Conservation (phyloP, 53 echinoderm and acorn worm genomes). For the Arbacia lixula region DNA sequence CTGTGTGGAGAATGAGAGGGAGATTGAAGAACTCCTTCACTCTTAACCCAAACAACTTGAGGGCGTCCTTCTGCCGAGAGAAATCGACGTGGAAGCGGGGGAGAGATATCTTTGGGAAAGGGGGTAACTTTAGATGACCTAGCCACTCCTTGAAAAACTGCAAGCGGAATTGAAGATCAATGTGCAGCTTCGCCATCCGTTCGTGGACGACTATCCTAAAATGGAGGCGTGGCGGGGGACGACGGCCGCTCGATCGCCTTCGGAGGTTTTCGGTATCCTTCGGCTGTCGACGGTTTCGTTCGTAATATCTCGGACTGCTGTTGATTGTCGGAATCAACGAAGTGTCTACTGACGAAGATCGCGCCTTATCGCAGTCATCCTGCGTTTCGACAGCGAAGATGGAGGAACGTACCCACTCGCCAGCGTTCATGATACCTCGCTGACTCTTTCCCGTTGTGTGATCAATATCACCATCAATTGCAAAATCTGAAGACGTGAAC, state of each 20-base stretch:
- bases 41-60: neutral
- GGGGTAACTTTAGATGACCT: neutral
- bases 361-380: neutral
- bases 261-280: neutral
- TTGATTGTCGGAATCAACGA: neutral
- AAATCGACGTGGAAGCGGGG: conserved; percentile 13
- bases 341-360: neutral
- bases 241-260: neutral
- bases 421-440: no score
- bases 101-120: neutral
- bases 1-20: neutral
- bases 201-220: conserved; percentile 20
- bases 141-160: conserved; percentile 13
- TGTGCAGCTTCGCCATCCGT: neutral
- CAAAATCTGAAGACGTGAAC: no score
- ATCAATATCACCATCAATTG: no score
- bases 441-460: no score
- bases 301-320: neutral
- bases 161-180: conserved; percentile 32
- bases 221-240: neutral
- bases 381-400: neutral
- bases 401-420: neutral
- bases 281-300: neutral
- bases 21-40: neutral
- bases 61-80: neutral